A percentile compares a stretch with the other conserved stretches of the same genome.
Conservation (phyloP, 2,797 vertebrate species). For the Danio albolineatus region DNA sequence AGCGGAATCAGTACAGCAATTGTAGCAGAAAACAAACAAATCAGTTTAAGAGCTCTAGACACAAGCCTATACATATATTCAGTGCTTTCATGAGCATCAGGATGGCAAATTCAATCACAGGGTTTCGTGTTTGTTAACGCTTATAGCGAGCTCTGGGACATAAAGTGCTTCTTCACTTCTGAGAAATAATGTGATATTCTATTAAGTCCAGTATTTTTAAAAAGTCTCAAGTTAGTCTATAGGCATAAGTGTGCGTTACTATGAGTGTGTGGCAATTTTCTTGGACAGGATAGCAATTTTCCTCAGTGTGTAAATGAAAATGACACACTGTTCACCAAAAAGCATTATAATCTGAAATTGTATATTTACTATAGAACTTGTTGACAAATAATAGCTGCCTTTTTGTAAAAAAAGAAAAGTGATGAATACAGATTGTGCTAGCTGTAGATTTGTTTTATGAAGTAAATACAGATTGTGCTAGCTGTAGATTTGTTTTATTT, state of each 20-base stretch:
- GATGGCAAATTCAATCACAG: slow-evolving; percentile 1
- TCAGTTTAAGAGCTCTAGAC: slow-evolving; percentile 4
- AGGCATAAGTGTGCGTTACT: not conserved
- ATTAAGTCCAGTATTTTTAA: not conserved
- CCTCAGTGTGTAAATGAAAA: not conserved
- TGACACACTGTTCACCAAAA: not conserved
- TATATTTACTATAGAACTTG: not conserved
- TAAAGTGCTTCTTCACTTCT: not conserved
- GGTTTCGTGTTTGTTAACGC: not conserved
- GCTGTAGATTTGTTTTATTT: no score
- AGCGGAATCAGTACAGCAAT: not conserved
- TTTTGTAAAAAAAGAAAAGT: no score
- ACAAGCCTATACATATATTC: not conserved
- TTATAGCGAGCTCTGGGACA: not conserved
- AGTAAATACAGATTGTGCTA: no score
- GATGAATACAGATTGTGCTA: no score
- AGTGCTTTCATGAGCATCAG: not conserved
- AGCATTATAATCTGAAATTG: not conserved
- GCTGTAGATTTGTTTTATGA: no score
- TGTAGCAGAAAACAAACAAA: not conserved
- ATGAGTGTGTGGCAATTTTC: not conserved
- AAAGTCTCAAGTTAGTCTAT: not conserved
- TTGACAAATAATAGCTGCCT: no score
- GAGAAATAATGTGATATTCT: not conserved
- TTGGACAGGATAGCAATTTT: not conserved